phyloP scores from a whole-genome alignment of 2,797 vertebrate genomes.

The Euthynnus affinis region DNA sequence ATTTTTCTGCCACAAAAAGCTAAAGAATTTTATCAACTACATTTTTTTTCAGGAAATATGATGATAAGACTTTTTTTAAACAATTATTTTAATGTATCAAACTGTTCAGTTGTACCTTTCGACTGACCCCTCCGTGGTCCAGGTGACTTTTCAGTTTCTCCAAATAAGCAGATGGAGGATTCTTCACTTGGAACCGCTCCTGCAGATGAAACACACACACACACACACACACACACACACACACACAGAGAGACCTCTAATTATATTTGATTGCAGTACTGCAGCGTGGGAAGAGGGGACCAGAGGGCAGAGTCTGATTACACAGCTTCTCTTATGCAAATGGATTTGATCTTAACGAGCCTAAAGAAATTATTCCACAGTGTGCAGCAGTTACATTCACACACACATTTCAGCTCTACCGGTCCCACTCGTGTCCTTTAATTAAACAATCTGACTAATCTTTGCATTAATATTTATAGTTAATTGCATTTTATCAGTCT shows the following conservation, averaged over 20 bases:
- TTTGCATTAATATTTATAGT: no score
- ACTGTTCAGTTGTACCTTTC: constrained; percentile 86
- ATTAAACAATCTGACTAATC: neutral
- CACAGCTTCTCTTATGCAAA: constrained; percentile 46
- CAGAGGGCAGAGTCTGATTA: constrained; percentile 44
- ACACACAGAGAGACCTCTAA: constrained; percentile 30
- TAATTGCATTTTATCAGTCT: no score
- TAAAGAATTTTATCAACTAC: neutral
- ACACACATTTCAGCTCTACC: neutral
- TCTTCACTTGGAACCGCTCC: constrained; percentile 97
- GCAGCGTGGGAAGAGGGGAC: constrained; percentile 2
- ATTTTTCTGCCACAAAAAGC: neutral
- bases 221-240: constrained; percentile 20
- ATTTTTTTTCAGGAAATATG: neutral
- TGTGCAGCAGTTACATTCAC: neutral
- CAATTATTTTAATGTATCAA: neutral
- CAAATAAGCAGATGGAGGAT: constrained; percentile 92
- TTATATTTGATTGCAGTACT: constrained; percentile 43
- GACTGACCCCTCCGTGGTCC: constrained; percentile 90
- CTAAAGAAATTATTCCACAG: neutral
- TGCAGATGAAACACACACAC: constrained; percentile 64
- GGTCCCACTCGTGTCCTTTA: neutral
- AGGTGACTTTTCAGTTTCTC: constrained; percentile 92
- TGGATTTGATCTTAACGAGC: constrained; percentile 23
- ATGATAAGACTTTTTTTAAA: neutral